Percentiles rank a stretch among this genome's conserved stretches.
Evolutionary conservation across 2,797 vertebrate species (phyloP).

Genomic region (Scolopax bukidnonensis): DNA sequence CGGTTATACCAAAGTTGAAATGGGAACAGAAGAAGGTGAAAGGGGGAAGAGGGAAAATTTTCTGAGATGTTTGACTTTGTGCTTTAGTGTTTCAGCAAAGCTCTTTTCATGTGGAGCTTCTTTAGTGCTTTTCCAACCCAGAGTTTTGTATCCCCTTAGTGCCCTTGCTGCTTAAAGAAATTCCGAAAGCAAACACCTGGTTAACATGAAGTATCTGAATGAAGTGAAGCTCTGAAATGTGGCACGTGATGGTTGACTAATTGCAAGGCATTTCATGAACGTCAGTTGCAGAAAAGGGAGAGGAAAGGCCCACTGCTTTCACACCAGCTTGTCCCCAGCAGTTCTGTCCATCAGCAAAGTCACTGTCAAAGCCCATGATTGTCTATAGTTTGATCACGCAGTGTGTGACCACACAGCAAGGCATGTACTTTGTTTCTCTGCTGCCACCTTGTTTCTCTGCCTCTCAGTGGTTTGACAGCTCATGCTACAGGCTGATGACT

Average conservation of each 20-base stretch:
- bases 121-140: not conserved
- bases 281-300: not conserved
- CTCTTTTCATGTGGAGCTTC: accelerated
- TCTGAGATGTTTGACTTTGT: not conserved
- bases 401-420: not conserved
- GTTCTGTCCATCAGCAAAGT: not conserved
- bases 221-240: not conserved
- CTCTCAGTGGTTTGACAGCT: not conserved
- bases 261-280: not conserved
- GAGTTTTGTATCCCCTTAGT: not conserved
- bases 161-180: not conserved
- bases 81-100: not conserved
- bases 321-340: not conserved
- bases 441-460: not conserved
- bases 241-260: not conserved
- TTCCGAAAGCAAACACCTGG: not conserved
- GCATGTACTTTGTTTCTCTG: not conserved
- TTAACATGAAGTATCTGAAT: not conserved
- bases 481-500: not conserved
- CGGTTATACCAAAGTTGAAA: not conserved
- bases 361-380: not conserved
- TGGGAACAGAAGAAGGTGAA: not conserved
- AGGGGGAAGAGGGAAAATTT: not conserved
- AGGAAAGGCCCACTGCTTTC: not conserved
- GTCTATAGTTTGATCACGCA: not conserved